Base-by-base conservation (phyloP, 1,140 invertebrate species). In the Megathymus violae region DNA sequence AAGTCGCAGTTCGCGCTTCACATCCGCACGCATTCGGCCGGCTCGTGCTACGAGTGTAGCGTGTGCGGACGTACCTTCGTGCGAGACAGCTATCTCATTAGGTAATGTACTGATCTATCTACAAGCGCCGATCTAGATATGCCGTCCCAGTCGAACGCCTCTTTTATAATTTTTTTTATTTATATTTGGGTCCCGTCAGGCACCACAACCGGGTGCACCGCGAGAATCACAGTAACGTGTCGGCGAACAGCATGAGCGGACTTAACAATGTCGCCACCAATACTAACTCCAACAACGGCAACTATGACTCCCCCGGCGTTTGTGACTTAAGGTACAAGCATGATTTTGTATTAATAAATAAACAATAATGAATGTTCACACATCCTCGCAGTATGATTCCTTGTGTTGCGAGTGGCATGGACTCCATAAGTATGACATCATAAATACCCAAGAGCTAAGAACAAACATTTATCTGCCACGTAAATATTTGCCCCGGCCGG, bases 81-180 rank as follows among this genome's bases (percentile, higher is more conserved):
- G 43, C 92, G 94, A 58, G 95, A 96, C 85, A 95, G 94, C 82
- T 96, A 95, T 92, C 92, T 96, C 22, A 95, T 96, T 78, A 92
- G 95, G 85, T 92, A 1, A 14, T 34, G n/a, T 59, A 54, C 13
- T 6, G 36, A n/a, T n/a, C n/a, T n/a, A n/a, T n/a, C n/a, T n/a
- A n/a, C n/a, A n/a, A n/a, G n/a, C n/a, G n/a, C n/a, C n/a, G n/a
- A n/a, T n/a, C n/a, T n/a, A n/a, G n/a, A n/a, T n/a, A n/a, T n/a
- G n/a, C n/a, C n/a, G n/a, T n/a, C n/a, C n/a, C n/a, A n/a, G n/a
- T n/a, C n/a, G n/a, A 5, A 22, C 2, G 5, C 19, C 19, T 3
- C 9, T 27, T 43, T 51, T 9, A 60, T 25, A n/a, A 19, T 34
- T 9, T 22, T 51, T 0, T 31, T 14, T 19, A 19, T 11, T 22